Base-by-base conservation (phyloP, 2,888 invertebrate species). In the Scelioninae gen. 2 region DNA sequence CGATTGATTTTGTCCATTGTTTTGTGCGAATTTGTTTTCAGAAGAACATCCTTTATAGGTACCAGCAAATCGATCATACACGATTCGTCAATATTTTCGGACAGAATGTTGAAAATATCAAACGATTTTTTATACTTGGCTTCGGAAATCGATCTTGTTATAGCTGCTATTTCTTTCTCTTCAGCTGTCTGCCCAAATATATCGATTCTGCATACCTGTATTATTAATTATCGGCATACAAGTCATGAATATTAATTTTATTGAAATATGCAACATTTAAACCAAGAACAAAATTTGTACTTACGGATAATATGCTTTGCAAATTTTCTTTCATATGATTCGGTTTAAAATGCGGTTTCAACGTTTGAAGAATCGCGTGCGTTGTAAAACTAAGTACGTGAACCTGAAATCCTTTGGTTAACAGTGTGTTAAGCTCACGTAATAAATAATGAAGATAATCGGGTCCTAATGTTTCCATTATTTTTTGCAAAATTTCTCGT, bases 361-460 rank as follows among this genome's bases (percentile, higher is more conserved):
- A 84, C 19, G 91, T 90, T 64, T 91, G 91, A 53, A 98, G 86
- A 2, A 98, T 90, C 0, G 93, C 90, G 82, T 97, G 95, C 15
- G 96, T 90, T 0, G 97, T 96, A 72, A 92, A 96, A 2, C 94
- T 94, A 57, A 98, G 87, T 0, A 98, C 97, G 81, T 98, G 98
- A 1, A 96, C 92, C 89, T 97, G 97, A 84, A 94, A 98, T 9
- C 98, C 98, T 82, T 93, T 90, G 0, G 92, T 94, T 58, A 98
- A 88, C 15, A 95, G 87, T 2, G 93, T 87, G 31, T 92, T 91
- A 84, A 98, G 90, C 86, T 97, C 96, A 71, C 91, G 91, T 9
- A 98, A 85, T 16, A 98, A 86, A 79, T 92, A 88, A 5, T 91
- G 89, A 72, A 98, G 88, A 85, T 96, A 96, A 11, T 90, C 87